Base-by-base conservation (phyloP, 1,140 invertebrate genomes). In the Papilio glaucus region DNA sequence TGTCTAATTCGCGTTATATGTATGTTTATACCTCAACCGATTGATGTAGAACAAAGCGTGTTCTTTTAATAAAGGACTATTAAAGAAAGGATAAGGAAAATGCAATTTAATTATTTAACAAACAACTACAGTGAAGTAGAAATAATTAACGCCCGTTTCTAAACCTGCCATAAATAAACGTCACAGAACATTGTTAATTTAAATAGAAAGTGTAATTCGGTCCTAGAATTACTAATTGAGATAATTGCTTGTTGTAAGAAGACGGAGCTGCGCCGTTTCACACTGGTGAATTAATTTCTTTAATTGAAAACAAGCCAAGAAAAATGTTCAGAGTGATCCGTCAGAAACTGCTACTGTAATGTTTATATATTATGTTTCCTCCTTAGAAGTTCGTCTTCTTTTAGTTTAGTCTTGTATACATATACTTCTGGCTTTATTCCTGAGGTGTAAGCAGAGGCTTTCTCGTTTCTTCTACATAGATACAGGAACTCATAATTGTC, bases 141-240 rank as follows among this genome's bases (percentile, higher is more conserved):
- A 26, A 57, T 26, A 57, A 57, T 57, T 24, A 57, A 13, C 3
- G 21, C 49, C 49, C 3, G 49, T 57, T 57, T 12, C 18, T 8
- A 57, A 57, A 57, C 21, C 21, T 57, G 42, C 15, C 12, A 57
- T 57, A 57, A 57, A 57, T 57, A 57, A 57, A 57, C 24, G 49
- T 57, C 49, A 57, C 49, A 6, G 49, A 57, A 57, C 21, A 24
- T 57, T 57, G 49, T 57, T 57, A 57, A 57, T 57, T 26, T 57
- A 57, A 57, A 57, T 57, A 57, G 49, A 57, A 57, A 57, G 49
- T 57, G 49, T 57, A 57, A 57, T 57, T 24, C 9, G 18, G 18
- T 57, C 12, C 49, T 57, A 57, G 49, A 21, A 57, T 49, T 49
- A 49, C 49, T 57, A 57, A 57, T 57, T 57, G 49, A 57, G 49